Percentiles rank a stretch among this genome's conserved stretches.
These are phyloP conservation scores for Apis cerana DNA, from an alignment of 1,140 invertebrate species.

Conservation along the genomic window DNA sequence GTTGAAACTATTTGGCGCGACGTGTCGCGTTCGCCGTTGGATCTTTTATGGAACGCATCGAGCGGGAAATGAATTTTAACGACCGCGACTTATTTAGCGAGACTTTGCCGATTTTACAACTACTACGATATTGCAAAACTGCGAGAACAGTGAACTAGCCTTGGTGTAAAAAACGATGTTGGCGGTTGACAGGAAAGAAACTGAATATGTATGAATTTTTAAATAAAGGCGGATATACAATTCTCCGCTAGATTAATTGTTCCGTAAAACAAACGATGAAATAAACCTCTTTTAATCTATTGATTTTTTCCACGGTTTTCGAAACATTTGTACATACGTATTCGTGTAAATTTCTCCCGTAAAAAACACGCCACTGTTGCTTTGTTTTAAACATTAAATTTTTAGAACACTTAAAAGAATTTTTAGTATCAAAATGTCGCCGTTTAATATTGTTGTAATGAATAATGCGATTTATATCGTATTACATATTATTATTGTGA, in stretches of 20 bases:
- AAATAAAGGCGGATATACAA: background rate
- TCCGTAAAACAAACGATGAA: background rate
- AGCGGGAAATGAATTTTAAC: constrained; percentile 17
- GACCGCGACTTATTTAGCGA: constrained; percentile 5
- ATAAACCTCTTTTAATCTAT: background rate
- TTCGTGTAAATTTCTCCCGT: background rate
- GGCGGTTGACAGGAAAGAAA: background rate
- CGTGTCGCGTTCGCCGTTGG: background rate
- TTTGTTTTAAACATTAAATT: too few relatives aligned
- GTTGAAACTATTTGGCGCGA: constrained; percentile 1
- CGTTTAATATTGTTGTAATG: too few relatives aligned
- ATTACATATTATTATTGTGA: too few relatives aligned
- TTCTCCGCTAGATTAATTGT: background rate
- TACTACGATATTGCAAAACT: background rate
- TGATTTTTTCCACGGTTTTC: background rate
- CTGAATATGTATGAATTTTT: constrained; percentile 18
- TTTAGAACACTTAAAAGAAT: background rate
- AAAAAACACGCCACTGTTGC: background rate
- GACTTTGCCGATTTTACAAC: background rate
- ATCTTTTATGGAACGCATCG: constrained; percentile 10
- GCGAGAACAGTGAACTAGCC: background rate
- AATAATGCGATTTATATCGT: too few relatives aligned
- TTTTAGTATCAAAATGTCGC: too few relatives aligned
- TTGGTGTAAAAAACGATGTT: background rate
- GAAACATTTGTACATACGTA: background rate